Evolutionary conservation across 1,140 invertebrate genomes (phyloP), one percentile per base, ranked within the genome.

Genomic region (Drosophila tristis): DNA sequence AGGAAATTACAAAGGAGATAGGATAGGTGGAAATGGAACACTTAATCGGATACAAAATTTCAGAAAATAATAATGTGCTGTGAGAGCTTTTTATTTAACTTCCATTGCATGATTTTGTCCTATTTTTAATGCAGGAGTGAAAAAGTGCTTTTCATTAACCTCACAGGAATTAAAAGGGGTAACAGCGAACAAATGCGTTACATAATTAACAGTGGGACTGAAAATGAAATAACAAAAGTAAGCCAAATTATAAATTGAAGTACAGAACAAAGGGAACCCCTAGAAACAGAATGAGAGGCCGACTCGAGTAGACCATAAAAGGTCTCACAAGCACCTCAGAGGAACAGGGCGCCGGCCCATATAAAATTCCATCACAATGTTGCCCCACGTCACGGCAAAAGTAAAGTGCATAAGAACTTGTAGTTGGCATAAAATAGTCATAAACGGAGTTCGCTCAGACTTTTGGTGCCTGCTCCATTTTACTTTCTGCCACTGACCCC

Each of bases 221-320:
- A 74, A 63, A 45, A 16, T n/a, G 35, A 70, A 55, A 64, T 15
- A 42, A 47, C 54, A 57, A 51, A 70, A 64, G 35, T 13, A 74
- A 45, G 35, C 53, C 54, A 47, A 74, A 64, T 58, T 63, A 73
- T 54, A 74, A 73, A 74, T 73, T 55, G 42, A 74, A 61, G 70
- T 62, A 45, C 49, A n/a, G 49, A 26, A 13, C 31, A 20, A 25
- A 43, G 25, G 43, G 45, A 29, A 16, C 26, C 26, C 26, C 5
- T 5, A 29, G 26, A 53, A 53, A 43, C 25, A 20, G 29, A 45
- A 29, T 29, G 49, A 6, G 25, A 51, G 47, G n/a, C 5, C 11
- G 26, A 29, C 26, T 51, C 49, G 49, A 51, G 49, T 3, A 42
- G 58, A 13, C 48, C 23, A 25, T 54, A 39, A 64, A 57, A 45